phyloP scores from a whole-genome alignment of 2,797 vertebrate genomes.

The Myotis myotis region DNA sequence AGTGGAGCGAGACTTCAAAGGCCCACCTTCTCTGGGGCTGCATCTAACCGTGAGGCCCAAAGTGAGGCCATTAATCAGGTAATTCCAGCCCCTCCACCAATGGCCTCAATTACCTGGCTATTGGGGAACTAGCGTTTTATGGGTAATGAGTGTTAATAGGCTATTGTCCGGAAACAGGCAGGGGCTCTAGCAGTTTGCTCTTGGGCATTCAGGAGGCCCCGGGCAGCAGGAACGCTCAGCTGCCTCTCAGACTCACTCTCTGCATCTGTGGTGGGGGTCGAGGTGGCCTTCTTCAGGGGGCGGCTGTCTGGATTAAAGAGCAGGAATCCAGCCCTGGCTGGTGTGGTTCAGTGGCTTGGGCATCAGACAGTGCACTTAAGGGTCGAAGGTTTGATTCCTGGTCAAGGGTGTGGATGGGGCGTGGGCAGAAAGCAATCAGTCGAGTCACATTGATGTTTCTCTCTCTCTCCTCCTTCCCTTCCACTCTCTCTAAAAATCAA shows the following conservation, averaged over 20 bases:
- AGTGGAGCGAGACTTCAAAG: conserved; percentile 71
- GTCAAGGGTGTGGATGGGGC: too few relatives aligned
- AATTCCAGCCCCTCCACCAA: conserved; percentile 51
- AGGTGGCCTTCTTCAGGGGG: background rate
- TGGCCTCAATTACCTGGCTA: conserved; percentile 68
- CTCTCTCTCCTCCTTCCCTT: too few relatives aligned
- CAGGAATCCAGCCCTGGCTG: background rate
- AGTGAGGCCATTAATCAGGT: conserved; percentile 66
- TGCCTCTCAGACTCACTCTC: background rate
- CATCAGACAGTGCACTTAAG: too few relatives aligned
- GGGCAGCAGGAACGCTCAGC: background rate
- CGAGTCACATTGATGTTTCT: too few relatives aligned
- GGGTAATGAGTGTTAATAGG: conserved; percentile 75
- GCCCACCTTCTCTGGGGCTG: conserved; percentile 34
- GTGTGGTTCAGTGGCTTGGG: too few relatives aligned
- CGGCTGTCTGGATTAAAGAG: background rate
- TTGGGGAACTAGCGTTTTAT: conserved; percentile 71
- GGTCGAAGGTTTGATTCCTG: too few relatives aligned
- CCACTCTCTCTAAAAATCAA: too few relatives aligned
- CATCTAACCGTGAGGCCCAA: conserved; percentile 59
- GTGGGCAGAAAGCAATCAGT: too few relatives aligned
- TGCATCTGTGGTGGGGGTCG: background rate
- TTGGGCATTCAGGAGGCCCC: background rate
- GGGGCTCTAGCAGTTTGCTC: background rate
- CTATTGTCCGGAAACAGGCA: conserved; percentile 63